These are phyloP conservation scores for Aphis craccivora DNA, from an alignment of 1,140 invertebrate species.

Conservation along the genomic window DNA sequence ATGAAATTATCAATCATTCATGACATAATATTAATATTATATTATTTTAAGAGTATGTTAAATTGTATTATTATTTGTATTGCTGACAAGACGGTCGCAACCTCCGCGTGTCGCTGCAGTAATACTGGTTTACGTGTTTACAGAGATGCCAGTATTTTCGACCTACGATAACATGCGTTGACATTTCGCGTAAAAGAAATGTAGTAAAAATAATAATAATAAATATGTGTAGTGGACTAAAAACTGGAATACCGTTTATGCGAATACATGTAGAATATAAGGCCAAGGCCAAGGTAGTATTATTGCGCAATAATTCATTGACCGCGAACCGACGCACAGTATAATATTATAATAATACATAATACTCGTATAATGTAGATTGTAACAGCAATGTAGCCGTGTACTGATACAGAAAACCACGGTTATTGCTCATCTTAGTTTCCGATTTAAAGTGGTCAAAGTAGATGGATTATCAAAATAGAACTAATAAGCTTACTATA, in stretches of 20 bases:
- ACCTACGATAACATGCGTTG: conserved; percentile 45
- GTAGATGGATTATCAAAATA: neutral
- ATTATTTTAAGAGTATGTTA: neutral
- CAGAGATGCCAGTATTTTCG: neutral
- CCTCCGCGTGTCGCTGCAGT: neutral
- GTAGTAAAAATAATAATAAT: neutral
- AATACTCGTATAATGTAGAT: neutral
- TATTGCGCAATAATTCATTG: neutral
- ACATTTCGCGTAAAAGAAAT: conserved; percentile 34
- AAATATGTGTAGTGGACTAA: neutral
- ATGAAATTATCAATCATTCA: neutral
- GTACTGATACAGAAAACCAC: neutral
- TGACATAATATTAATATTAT: neutral
- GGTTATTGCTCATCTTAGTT: neutral
- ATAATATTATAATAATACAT: neutral
- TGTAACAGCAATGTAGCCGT: neutral
- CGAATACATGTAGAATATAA: neutral
- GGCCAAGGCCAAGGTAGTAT: neutral
- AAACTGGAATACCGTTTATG: conserved; percentile 22
- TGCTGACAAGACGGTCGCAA: neutral
- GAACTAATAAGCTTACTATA: neutral
- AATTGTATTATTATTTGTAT: neutral
- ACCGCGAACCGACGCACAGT: neutral
- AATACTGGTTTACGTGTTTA: neutral
- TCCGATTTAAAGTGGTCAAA: neutral